Evolutionary conservation across 2,113 vertebrate genomes (phyloP), one percentile per base, ranked within the genome.

Genomic region (Callaeas wilsoni): DNA sequence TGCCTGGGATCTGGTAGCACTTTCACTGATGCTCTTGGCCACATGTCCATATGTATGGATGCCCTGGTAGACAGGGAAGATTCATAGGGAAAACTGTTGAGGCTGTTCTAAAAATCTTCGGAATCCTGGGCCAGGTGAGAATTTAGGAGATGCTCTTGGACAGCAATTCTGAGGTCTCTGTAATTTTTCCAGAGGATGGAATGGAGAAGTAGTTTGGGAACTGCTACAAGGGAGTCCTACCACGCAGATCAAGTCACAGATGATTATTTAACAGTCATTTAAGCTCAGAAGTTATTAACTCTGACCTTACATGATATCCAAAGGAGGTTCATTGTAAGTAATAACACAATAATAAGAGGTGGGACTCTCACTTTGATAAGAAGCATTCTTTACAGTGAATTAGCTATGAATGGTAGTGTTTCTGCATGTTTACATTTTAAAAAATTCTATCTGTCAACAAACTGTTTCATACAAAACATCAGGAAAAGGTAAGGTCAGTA

Each of bases 321-420:
- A 67, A 75, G 44, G 21, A 30, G 18, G 17, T 78, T 78, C 27
- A 41, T 81, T 97, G 94, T 78, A 89, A 74, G 41, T 70, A 77
- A 44, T 69, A 68, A 59, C 13, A 49, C 0, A 3, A 25, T 74
- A 87, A 74, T 86, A 85, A 85, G 41, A 74, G 12, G 13, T 62
- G 47, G 46, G 37, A 70, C 70, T 71, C n/a, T 71, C 80, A 39
- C 14, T 87, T 16, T 41, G 32, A 39, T 50, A 7, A 68, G 17
- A 62, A 44, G 19, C 79, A 42, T 75, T 77, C 79, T 73, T 94
- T 69, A 18, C 49, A n/a, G 19, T 87, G 8, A 78, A 29, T 86
- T 87, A 69, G 21, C 26, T 90, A 19, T 77, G 41, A 97, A 67
- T 79, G 20, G 37, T 53, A 55, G 25, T n/a, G 37, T n/a, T 69